Evolutionary conservation across 2,113 vertebrate genomes (phyloP).

Genomic region (Prochilodus magdalenae): DNA sequence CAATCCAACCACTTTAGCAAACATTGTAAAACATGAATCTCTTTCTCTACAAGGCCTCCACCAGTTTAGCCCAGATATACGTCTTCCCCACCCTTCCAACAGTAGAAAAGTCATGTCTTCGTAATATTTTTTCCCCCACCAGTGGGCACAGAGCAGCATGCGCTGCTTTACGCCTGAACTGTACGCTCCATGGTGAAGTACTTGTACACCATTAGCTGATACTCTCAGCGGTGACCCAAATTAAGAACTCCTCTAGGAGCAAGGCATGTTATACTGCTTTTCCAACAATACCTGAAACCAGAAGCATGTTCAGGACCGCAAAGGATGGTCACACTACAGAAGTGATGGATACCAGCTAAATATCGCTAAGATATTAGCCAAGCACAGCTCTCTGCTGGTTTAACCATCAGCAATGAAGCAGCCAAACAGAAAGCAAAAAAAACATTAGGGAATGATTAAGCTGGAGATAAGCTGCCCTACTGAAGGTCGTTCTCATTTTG

Average conservation of each 20-base stretch:
- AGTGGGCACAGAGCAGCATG: neutral
- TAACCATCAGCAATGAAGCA: neutral
- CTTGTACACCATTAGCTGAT: neutral
- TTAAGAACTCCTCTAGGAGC: constrained; percentile 12
- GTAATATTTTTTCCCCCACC: neutral
- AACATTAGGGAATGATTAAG: neutral
- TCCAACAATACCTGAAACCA: constrained; percentile 10
- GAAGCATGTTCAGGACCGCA: neutral
- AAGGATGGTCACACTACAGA: neutral
- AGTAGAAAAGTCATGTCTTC: constrained; percentile 18
- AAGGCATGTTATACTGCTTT: constrained; percentile 21
- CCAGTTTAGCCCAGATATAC: constrained; percentile 17
- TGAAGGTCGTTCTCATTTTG: neutral
- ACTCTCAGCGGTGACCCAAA: constrained; percentile 18
- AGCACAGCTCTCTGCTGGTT: neutral
- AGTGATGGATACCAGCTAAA: neutral
- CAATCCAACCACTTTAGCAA: constrained; percentile 47
- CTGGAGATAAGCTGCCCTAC: neutral
- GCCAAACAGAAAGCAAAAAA: neutral
- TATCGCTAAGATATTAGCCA: neutral
- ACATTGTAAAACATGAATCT: constrained; percentile 37
- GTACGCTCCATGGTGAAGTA: neutral
- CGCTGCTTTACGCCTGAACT: neutral
- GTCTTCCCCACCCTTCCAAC: constrained; percentile 1
- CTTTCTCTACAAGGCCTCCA: constrained; percentile 37